phyloP scores from a whole-genome alignment of 2,888 invertebrate genomes.

The Nasonia oneida region DNA sequence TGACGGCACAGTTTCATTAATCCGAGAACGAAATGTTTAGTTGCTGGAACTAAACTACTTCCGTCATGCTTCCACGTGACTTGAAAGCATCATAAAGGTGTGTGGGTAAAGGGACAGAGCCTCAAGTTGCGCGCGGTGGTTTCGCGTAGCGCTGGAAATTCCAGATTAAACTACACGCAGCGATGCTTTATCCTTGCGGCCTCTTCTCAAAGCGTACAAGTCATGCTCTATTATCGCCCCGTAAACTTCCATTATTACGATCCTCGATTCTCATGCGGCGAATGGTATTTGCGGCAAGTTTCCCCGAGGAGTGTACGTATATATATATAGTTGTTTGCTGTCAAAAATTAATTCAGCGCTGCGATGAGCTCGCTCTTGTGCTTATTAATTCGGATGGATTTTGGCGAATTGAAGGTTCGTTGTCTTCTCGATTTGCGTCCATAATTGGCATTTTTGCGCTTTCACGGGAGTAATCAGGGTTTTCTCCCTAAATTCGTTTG shows the following conservation, averaged over 20 bases:
- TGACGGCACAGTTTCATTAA: slow-evolving; percentile 39
- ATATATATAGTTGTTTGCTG: neutral
- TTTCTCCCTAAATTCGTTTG: too few relatives aligned
- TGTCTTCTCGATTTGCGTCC: too few relatives aligned
- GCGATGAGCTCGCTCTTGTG: neutral
- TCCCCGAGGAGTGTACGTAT: neutral
- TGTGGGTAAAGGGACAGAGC: neutral
- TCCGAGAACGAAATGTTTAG: slow-evolving; percentile 32
- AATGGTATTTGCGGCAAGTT: neutral
- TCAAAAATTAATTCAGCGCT: slow-evolving; percentile 9
- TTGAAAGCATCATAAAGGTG: slow-evolving; percentile 14
- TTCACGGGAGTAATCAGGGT: too few relatives aligned
- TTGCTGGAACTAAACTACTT: slow-evolving; percentile 23
- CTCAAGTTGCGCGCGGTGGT: neutral
- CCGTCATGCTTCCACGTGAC: slow-evolving; percentile 10
- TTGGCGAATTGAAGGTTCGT: too few relatives aligned
- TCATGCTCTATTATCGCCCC: slow-evolving; percentile 14
- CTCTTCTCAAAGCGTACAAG: neutral
- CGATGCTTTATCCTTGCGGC: slow-evolving; percentile 8
- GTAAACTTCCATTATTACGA: slow-evolving; percentile 15
- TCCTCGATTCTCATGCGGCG: neutral
- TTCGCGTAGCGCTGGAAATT: neutral
- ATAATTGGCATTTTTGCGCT: too few relatives aligned
- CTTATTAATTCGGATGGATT: too few relatives aligned
- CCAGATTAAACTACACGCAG: slow-evolving; percentile 1